Conservation (phyloP, 2,888 invertebrate genomes). For the Dasypogon diadema region DNA sequence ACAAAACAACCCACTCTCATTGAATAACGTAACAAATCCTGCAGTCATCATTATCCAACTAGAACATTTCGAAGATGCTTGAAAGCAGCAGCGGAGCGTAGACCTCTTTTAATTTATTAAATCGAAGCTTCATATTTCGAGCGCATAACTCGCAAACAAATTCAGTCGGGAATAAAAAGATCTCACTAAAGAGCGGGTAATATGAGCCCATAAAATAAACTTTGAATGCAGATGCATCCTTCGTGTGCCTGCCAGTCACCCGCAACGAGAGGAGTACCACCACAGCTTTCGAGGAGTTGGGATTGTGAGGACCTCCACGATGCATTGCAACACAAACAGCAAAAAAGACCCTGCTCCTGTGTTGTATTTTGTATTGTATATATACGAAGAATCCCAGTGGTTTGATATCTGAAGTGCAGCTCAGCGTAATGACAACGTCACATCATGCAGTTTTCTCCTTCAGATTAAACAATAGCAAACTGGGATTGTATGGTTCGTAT, state of each 20-base stretch:
- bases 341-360: neutral
- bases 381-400: neutral
- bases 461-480: constrained; percentile 12
- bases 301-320: neutral
- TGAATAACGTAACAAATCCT: neutral
- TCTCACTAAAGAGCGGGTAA: constrained; percentile 22
- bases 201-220: constrained; percentile 34
- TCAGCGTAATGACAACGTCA: constrained; percentile 17
- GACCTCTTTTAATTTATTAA: constrained; percentile 40
- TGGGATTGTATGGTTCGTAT: too few species aligned
- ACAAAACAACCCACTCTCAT: neutral
- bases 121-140: constrained; percentile 40
- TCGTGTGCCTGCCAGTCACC: neutral
- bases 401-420: constrained; percentile 14
- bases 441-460: constrained; percentile 22
- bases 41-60: constrained; percentile 43
- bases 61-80: constrained; percentile 16
- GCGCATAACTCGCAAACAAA: constrained; percentile 13
- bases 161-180: neutral
- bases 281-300: neutral
- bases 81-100: constrained; percentile 1
- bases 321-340: constrained; percentile 11
- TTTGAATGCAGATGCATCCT: constrained; percentile 39
- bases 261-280: neutral
- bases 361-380: neutral